Evolutionary conservation across 2,888 invertebrate species (phyloP).

Genomic region (Ariolimax columbianus): DNA sequence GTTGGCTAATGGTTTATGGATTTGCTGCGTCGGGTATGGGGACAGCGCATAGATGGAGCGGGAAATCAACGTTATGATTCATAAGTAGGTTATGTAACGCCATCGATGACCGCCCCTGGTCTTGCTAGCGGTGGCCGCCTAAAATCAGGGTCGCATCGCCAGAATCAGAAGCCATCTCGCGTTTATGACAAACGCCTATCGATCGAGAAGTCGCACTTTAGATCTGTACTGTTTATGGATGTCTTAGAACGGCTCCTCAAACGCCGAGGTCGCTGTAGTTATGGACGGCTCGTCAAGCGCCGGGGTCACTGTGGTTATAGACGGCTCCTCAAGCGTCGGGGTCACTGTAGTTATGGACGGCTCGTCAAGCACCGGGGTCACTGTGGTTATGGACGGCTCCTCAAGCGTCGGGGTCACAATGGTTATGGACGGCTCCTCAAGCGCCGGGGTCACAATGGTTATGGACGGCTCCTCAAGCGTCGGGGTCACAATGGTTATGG

Average conservation of each 20-base stretch:
- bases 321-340: too few species aligned
- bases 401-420: too few species aligned
- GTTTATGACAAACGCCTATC: constrained; percentile 33
- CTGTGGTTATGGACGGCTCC: too few species aligned
- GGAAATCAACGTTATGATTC: constrained; percentile 34
- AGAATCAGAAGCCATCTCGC: constrained; percentile 27
- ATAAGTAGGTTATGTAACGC: constrained; percentile 42
- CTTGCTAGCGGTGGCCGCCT: background rate
- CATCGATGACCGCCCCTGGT: background rate
- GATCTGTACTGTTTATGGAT: constrained; percentile 15
- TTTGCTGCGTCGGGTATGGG: constrained; percentile 27
- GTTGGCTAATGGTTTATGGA: constrained; percentile 40
- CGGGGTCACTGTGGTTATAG: background rate
- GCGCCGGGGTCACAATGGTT: background rate
- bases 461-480: too few species aligned
- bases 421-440: background rate
- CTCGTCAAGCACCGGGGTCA: background rate
- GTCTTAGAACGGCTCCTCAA: background rate
- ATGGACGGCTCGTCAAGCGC: background rate
- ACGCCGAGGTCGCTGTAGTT: background rate
- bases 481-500: background rate
- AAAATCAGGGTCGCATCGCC: constrained; percentile 5
- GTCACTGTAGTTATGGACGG: background rate
- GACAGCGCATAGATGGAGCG: background rate
- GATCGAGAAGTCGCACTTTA: background rate